Evolutionary conservation across 2,113 vertebrate species (phyloP).

Genomic region (Acinonyx jubatus): DNA sequence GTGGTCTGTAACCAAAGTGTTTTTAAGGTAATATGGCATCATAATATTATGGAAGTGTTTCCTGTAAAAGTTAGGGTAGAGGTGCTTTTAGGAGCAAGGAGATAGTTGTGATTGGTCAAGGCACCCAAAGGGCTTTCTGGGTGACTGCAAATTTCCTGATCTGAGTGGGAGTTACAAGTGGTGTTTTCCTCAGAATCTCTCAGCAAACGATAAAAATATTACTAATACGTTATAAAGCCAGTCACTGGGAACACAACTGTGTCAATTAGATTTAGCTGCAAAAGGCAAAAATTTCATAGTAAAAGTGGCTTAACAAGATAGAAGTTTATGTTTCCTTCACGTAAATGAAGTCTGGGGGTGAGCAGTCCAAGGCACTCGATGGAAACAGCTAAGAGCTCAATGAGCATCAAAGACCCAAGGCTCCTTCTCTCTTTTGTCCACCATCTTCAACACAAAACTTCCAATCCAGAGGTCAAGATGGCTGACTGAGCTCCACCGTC

Average conservation of each 20-base stretch:
- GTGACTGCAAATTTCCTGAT: background rate
- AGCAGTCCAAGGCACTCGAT: background rate
- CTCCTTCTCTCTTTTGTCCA: background rate
- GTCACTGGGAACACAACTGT: background rate
- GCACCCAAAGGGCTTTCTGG: no score
- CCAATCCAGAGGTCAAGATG: background rate
- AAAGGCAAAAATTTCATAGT: background rate
- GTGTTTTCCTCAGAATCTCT: background rate
- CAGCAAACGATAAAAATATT: background rate
- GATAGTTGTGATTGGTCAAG: background rate
- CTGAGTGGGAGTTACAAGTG: background rate
- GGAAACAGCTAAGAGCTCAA: background rate
- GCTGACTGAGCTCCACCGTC: background rate
- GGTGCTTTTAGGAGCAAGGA: background rate
- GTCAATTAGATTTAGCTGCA: background rate
- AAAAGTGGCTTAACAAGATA: background rate
- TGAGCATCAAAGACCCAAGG: background rate
- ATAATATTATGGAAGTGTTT: background rate
- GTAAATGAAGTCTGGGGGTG: background rate
- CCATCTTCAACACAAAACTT: background rate
- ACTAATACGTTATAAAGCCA: background rate
- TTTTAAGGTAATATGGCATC: background rate
- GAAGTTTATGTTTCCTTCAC: background rate
- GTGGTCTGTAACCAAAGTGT: background rate
- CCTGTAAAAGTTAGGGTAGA: background rate